Conservation (phyloP, 2,113 vertebrate species). For the Nyctibius bracteatus region DNA sequence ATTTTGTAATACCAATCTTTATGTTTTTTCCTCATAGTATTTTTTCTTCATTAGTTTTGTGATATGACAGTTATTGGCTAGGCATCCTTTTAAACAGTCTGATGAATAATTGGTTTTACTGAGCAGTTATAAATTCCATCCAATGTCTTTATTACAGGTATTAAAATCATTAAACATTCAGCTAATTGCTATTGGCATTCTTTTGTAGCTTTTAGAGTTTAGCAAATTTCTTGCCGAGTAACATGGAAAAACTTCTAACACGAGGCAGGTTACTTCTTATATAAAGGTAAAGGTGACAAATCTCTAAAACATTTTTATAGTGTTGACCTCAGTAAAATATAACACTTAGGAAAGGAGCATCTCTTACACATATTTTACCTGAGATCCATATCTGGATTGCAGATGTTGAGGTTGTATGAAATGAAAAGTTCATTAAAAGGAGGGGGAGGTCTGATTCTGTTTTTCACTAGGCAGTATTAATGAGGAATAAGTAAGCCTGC, state of each 20-base stretch:
- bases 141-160: constrained; percentile 29
- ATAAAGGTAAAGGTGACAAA: background rate
- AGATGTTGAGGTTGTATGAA: background rate
- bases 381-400: background rate
- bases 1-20: background rate
- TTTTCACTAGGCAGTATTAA: background rate
- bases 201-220: constrained; percentile 28
- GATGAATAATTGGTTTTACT: constrained; percentile 43
- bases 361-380: background rate
- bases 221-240: constrained; percentile 14
- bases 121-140: constrained; percentile 30
- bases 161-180: constrained; percentile 60
- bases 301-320: background rate
- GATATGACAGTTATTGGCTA: constrained; percentile 24
- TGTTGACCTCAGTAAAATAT: background rate
- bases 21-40: background rate
- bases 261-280: background rate
- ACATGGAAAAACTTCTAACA: background rate
- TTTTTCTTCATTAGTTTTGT: background rate
- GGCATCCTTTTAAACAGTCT: constrained; percentile 4
- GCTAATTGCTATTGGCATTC: constrained; percentile 56
- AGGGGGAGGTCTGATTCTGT: background rate
- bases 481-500: background rate
- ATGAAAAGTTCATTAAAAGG: background rate
- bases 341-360: background rate